Evolutionary conservation across 2,888 invertebrate species (phyloP).

Genomic region (Odontocerum albicorne): DNA sequence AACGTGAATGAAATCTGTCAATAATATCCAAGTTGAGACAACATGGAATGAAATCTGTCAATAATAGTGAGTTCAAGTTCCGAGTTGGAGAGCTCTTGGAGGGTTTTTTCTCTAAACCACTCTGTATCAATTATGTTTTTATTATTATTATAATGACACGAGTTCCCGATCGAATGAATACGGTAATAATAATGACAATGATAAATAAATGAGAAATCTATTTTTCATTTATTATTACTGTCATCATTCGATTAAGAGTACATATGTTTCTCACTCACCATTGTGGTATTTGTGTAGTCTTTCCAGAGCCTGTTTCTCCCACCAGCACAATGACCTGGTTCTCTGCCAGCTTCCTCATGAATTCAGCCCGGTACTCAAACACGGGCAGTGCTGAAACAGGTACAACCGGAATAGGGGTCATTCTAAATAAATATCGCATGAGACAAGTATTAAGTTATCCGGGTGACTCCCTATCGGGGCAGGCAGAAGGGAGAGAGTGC

Average conservation of each 20-base stretch:
- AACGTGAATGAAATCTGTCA: too few species aligned
- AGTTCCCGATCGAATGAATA: too few species aligned
- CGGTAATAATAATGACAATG: neutral
- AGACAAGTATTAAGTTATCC: too few species aligned
- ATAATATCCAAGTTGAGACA: too few species aligned
- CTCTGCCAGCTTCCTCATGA: slow-evolving; percentile 89
- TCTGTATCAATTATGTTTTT: too few species aligned
- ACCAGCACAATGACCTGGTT: slow-evolving; percentile 96
- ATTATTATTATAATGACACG: too few species aligned
- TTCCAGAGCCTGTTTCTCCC: slow-evolving; percentile 99
- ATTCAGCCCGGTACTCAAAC: slow-evolving; percentile 96
- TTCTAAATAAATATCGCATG: too few species aligned
- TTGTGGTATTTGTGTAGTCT: slow-evolving; percentile 99
- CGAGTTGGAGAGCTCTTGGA: too few species aligned
- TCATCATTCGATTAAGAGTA: neutral
- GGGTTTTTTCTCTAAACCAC: too few species aligned
- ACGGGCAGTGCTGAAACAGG: slow-evolving; percentile 73
- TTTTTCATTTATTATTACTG: neutral
- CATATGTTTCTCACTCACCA: slow-evolving; percentile 57
- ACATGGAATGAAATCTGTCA: too few species aligned
- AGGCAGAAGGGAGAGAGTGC: neutral
- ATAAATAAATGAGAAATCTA: neutral
- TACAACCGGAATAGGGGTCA: neutral
- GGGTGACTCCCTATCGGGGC: too few species aligned
- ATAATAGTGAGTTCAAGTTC: too few species aligned